phyloP scores from a whole-genome alignment of 2,888 invertebrate species.

The Buathra laborator region DNA sequence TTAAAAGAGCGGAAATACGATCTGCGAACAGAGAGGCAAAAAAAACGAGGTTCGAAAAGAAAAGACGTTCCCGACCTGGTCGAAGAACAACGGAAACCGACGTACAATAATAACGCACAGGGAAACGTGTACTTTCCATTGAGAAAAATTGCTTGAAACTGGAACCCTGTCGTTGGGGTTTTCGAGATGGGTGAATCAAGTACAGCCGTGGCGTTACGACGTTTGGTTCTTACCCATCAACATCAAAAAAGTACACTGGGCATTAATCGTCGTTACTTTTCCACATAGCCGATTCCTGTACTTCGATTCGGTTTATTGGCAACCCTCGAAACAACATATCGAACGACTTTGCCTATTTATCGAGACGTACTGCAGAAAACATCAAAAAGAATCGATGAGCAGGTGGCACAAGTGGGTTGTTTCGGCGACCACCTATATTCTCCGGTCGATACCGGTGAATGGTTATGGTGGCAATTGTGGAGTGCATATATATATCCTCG shows the following conservation, averaged over 20 bases:
- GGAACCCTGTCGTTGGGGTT: background rate
- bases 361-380: background rate
- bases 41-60: background rate
- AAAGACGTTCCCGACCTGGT: background rate
- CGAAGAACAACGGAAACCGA: background rate
- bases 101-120: constrained; percentile 1
- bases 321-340: background rate
- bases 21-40: constrained; percentile 9
- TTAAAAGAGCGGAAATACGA: background rate
- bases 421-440: background rate
- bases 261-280: background rate
- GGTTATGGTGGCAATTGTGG: constrained; percentile 8
- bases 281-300: background rate
- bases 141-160: background rate
- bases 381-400: background rate
- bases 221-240: background rate
- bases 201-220: background rate
- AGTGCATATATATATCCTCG: no score
- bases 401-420: background rate
- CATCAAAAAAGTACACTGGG: background rate
- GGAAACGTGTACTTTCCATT: background rate
- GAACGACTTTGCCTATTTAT: background rate
- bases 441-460: background rate
- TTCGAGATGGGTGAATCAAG: background rate
- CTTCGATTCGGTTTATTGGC: background rate